phyloP scores from a whole-genome alignment of 2,888 invertebrate genomes.

The Campaea margaritaria region DNA sequence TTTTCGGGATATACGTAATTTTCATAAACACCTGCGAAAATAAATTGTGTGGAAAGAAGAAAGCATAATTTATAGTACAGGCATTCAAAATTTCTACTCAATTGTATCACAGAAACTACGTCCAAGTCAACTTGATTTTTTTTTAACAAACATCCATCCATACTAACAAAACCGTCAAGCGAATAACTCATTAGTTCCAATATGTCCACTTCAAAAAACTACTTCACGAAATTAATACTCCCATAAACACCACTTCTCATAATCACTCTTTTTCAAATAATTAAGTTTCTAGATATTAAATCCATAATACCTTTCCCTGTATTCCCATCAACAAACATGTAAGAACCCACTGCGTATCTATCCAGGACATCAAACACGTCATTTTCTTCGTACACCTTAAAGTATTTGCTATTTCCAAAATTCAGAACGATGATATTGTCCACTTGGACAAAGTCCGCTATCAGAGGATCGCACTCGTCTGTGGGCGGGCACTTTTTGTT shows the following conservation, averaged over 20 bases:
- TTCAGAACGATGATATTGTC: conserved; percentile 73
- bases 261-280: too few relatives aligned
- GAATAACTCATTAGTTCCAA: too few relatives aligned
- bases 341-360: conserved; percentile 72
- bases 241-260: too few relatives aligned
- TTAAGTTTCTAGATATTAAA: too few relatives aligned
- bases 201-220: too few relatives aligned
- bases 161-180: too few relatives aligned
- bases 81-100: not conserved
- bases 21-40: conserved; percentile 64
- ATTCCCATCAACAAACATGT: conserved; percentile 88
- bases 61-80: too few relatives aligned
- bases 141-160: too few relatives aligned
- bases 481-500: conserved; percentile 59
- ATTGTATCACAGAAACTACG: not conserved
- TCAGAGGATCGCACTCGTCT: conserved; percentile 60
- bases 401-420: conserved; percentile 75
- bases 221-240: too few relatives aligned
- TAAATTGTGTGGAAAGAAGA: not conserved
- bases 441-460: conserved; percentile 46
- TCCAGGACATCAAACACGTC: conserved; percentile 79
- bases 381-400: conserved; percentile 74
- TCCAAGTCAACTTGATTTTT: too few relatives aligned
- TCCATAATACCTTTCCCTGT: conserved; percentile 87
- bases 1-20: conserved; percentile 61